These are phyloP conservation scores for Lasioglossum leucozonium DNA, from an alignment of 2,888 invertebrate genomes.

Conservation along the genomic window DNA sequence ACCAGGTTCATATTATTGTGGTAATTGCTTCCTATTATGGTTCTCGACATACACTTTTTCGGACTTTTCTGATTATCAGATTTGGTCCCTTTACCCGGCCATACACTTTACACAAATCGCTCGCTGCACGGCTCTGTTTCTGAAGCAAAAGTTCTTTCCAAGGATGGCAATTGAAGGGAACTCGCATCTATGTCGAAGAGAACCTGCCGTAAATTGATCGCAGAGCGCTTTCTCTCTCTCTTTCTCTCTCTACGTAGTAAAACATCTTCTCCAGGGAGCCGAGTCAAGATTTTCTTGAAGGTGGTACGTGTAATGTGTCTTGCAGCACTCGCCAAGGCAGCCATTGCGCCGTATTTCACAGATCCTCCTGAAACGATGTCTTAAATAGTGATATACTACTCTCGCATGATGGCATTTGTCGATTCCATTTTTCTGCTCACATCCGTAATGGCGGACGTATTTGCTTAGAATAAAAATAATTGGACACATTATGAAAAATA, in stretches of 20 bases:
- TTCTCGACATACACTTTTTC: no score
- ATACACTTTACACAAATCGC: background rate
- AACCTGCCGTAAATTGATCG: conserved; percentile 39
- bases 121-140: background rate
- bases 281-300: conserved; percentile 65
- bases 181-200: background rate
- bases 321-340: conserved; percentile 57
- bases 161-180: background rate
- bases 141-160: background rate
- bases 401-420: conserved; percentile 38
- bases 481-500: background rate
- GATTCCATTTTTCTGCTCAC: conserved; percentile 50
- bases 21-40: no score
- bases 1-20: no score
- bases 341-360: conserved; percentile 65
- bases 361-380: conserved; percentile 55
- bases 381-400: conserved; percentile 62
- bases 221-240: background rate
- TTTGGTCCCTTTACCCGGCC: no score
- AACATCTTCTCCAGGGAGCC: conserved; percentile 59
- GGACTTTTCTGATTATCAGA: background rate
- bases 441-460: background rate
- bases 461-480: background rate
- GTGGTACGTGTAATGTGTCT: conserved; percentile 65
- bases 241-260: conserved; percentile 24